Percentiles rank a stretch among this genome's conserved stretches.
phyloP scores from a whole-genome alignment of 1,140 invertebrate genomes.

The Plectrocnemia conspersa region DNA sequence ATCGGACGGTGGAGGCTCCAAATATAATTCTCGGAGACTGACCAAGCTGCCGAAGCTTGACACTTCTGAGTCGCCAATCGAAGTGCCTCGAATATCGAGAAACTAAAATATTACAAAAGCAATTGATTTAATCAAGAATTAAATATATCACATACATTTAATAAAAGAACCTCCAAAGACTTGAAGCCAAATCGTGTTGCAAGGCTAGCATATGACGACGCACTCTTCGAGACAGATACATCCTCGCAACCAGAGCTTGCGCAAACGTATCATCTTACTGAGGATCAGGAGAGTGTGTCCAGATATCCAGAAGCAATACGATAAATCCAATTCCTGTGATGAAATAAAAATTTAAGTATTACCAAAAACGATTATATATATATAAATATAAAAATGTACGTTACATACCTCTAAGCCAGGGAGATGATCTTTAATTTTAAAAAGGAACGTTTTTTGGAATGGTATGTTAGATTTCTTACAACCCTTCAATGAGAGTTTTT shows the following conservation, averaged over 20 bases:
- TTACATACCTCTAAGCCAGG: conserved; percentile 52
- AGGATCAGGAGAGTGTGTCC: conserved; percentile 64
- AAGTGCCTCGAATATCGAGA: conserved; percentile 61
- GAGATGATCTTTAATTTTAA: conserved; percentile 54
- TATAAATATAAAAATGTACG: not conserved
- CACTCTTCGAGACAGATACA: conserved; percentile 63
- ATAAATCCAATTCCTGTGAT: conserved; percentile 59
- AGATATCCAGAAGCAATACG: conserved; percentile 65
- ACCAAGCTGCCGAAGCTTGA: conserved; percentile 60
- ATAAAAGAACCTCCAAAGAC: conserved; percentile 20
- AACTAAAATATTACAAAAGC: conserved; percentile 42
- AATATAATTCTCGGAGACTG: conserved; percentile 56
- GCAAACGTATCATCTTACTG: conserved; percentile 61
- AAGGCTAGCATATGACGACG: conserved; percentile 68
- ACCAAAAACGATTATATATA: not conserved
- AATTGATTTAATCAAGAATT: not conserved
- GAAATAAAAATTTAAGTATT: conserved; percentile 13
- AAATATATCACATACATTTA: not conserved
- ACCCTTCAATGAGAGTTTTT: conserved; percentile 53
- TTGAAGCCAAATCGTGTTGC: conserved; percentile 66
- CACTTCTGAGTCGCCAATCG: conserved; percentile 63
- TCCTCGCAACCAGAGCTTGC: conserved; percentile 56
- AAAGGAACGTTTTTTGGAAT: conserved; percentile 53
- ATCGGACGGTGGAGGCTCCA: conserved; percentile 41
- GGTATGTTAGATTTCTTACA: conserved; percentile 50